Evolutionary conservation across 1,140 invertebrate species (phyloP).

Genomic region (Eueides isabella): DNA sequence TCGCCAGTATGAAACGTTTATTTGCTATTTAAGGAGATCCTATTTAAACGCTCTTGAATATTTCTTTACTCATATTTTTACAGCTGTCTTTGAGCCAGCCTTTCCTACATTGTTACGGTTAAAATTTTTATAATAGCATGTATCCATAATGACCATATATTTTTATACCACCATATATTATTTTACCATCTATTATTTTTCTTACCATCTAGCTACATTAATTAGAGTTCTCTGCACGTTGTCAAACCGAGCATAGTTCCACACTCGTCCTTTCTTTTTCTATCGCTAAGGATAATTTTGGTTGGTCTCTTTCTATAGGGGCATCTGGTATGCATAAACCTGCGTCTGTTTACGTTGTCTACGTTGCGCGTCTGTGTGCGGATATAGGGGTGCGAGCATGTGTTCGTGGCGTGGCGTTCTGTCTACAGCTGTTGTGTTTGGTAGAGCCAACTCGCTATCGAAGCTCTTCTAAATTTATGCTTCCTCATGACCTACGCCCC

Average conservation of each 20-base stretch:
- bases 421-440: constrained; percentile 78
- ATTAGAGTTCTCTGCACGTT: constrained; percentile 73
- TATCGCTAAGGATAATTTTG: constrained; percentile 51
- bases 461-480: constrained; percentile 78
- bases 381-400: constrained; percentile 69
- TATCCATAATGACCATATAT: too few species aligned
- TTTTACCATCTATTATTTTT: constrained; percentile 66
- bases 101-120: constrained; percentile 43
- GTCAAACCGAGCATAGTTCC: constrained; percentile 62
- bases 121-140: constrained; percentile 49
- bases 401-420: constrained; percentile 65
- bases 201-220: constrained; percentile 73
- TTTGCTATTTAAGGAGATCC: constrained; percentile 63
- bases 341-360: constrained; percentile 77
- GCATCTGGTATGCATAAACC: constrained; percentile 81
- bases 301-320: constrained; percentile 72
- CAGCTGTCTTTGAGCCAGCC: constrained; percentile 50
- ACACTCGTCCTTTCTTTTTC: constrained; percentile 58
- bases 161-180: too few species aligned
- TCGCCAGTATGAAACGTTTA: constrained; percentile 58
- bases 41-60: constrained; percentile 33
- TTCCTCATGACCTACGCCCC: constrained; percentile 77
- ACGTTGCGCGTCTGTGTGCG: constrained; percentile 53
- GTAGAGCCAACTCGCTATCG: constrained; percentile 64
- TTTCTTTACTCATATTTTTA: constrained; percentile 41